Conservation (phyloP, 2,888 invertebrate genomes). For the Macaria notata region DNA sequence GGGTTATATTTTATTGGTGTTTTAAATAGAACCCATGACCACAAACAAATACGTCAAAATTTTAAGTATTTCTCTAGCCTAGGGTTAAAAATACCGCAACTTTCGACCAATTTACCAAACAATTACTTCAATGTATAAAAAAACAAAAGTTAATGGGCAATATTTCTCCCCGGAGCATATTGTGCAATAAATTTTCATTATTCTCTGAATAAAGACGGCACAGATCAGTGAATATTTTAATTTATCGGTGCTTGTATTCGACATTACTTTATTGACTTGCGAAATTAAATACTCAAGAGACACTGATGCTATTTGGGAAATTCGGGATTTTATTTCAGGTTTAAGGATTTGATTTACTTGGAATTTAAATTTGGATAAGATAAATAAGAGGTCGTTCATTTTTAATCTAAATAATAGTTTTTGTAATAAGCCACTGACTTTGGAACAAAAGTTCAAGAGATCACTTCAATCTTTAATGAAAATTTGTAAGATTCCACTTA, state of each 20-base stretch:
- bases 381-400: no score
- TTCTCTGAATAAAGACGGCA: conserved; percentile 16
- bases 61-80: no score
- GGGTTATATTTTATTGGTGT: no score
- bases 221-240: conserved; percentile 19
- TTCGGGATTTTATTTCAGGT: not conserved
- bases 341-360: not conserved
- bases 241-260: conserved; percentile 12
- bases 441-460: no score
- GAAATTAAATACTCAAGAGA: conserved; percentile 10
- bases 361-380: no score
- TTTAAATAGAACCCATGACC: no score
- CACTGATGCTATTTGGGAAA: conserved; percentile 3
- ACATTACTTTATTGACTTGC: conserved; percentile 12
- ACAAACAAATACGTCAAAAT: no score
- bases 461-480: no score
- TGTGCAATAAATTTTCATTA: conserved; percentile 19
- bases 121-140: conserved; percentile 5
- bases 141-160: conserved; percentile 12
- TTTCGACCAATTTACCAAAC: conserved; percentile 4
- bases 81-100: no score
- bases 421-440: no score
- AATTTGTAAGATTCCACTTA: no score
- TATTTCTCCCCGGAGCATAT: conserved; percentile 14
- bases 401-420: no score